Base-by-base conservation (phyloP, 1,140 invertebrate species). In the Helicoverpa armigera region DNA sequence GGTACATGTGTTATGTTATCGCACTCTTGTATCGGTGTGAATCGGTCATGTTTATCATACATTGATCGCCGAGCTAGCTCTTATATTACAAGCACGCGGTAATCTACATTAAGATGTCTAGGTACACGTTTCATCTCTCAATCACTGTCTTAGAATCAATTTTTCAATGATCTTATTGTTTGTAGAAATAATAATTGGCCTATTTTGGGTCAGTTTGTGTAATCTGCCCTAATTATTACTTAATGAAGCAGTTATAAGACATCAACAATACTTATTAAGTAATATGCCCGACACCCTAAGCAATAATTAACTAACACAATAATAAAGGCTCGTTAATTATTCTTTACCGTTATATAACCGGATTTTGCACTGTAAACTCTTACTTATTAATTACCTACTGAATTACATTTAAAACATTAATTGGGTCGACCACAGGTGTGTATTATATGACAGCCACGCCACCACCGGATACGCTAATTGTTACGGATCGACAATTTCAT, bases 331-430 rank as follows among this genome's bases (percentile, higher is more conserved):
- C 35, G 5, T 43, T 43, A 43, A 43, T 43, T 43, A 43, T 43
- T 43, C 35, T 43, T 43, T 43, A 43, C 35, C 9, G 35, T 43
- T 43, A 43, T 43, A 43, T 43, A 43, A 43, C 35, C 13, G 53
- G n/a, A 54, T 54, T 14, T 54, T 4, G 14, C 35, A 43, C 4
- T 43, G 35, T 65, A 7, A 2, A 43, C 35, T 48, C 63, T 43
- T 14, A 16, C 51, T 70, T 53, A 70, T 51, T 70, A n/a, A 51
- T 70, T 50, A 51, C 11, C 31, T 14, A 70, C 18, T 70, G 23
- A 70, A 70, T 70, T 14, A 70, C 48, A 51, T 51, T 18, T 70
- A 50, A 70, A 70, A 18, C 14, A 70, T 70, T 61, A 70, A 70
- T 70, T 70, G 12, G 67, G 16, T 23, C 3, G 48, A 70, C 67